Percentiles rank a stretch among this genome's conserved stretches.
Evolutionary conservation across 2,113 vertebrate species (phyloP).

Genomic region (Tenebrosternarchus preto): DNA sequence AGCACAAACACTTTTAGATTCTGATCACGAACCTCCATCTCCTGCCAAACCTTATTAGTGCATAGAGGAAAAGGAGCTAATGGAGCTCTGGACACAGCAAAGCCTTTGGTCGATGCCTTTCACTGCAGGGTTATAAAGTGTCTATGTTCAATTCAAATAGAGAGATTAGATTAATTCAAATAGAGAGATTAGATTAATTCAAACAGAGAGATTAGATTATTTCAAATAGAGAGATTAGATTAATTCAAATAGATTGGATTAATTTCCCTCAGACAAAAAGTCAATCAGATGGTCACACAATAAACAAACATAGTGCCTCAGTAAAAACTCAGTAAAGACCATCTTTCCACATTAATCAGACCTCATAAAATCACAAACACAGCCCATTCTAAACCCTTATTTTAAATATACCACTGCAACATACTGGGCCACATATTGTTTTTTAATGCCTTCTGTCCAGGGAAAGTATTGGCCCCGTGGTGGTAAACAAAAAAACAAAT

Average conservation of each 20-base stretch:
- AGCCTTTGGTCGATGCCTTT: not conserved
- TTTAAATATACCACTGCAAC: not conserved
- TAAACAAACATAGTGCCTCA: constrained; percentile 48
- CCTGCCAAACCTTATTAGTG: not conserved
- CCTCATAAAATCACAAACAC: constrained; percentile 70
- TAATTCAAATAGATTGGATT: too few relatives aligned
- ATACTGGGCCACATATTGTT: constrained; percentile 50
- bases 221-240: not conserved
- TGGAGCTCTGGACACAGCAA: constrained; percentile 14
- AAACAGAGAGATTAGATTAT: not conserved
- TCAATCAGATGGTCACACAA: not conserved
- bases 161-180: not conserved
- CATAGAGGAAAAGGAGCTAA: not conserved
- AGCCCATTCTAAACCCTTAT: constrained; percentile 65
- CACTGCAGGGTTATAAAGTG: not conserved
- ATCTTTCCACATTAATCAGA: constrained; percentile 68
- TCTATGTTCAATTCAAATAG: not conserved
- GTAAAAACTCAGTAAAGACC: constrained; percentile 70
- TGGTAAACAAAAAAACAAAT: too few relatives aligned
- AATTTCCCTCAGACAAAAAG: not conserved
- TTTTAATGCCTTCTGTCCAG: constrained; percentile 55
- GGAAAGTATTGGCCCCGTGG: too few relatives aligned
- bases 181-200: not conserved
- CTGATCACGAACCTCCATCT: not conserved
- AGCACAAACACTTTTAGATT: not conserved